Evolutionary conservation across 2,888 invertebrate genomes (phyloP).

Genomic region (Tiliacea aurago): DNA sequence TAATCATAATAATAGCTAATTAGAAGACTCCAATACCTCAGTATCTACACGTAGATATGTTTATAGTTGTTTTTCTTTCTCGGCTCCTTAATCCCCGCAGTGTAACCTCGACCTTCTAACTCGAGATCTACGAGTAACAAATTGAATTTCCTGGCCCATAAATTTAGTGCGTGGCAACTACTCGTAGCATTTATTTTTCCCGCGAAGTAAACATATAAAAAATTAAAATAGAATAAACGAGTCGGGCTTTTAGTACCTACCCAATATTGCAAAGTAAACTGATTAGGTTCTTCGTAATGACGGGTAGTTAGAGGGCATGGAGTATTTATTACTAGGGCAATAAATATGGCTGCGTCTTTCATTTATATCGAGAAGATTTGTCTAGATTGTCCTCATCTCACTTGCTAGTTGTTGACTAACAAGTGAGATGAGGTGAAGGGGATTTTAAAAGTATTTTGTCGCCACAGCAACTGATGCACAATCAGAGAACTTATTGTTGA

Average conservation of each 20-base stretch:
- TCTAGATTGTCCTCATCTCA: too few species aligned
- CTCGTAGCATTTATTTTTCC: conserved; percentile 51
- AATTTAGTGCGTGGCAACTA: conserved; percentile 47
- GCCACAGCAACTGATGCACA: neutral
- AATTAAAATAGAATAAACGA: conserved; percentile 41
- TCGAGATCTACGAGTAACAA: conserved; percentile 53
- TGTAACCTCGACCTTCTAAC: conserved; percentile 41
- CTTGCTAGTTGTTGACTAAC: neutral
- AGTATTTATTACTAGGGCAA: conserved; percentile 8
- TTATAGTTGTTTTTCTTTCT: conserved; percentile 33
- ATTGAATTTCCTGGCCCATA: conserved; percentile 60
- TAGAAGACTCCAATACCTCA: neutral
- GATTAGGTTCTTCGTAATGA: conserved; percentile 25
- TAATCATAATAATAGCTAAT: neutral
- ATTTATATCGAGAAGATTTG: conserved; percentile 5
- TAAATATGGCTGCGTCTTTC: conserved; percentile 1
- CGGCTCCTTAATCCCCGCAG: conserved; percentile 24
- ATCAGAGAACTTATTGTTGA: neutral
- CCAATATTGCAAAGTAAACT: conserved; percentile 33
- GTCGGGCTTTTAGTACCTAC: conserved; percentile 19
- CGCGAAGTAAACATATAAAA: conserved; percentile 50
- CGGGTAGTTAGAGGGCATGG: conserved; percentile 4
- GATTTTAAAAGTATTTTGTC: neutral
- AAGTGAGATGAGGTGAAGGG: neutral
- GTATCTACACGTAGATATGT: neutral